These are phyloP conservation scores for Caloenas nicobarica DNA, from an alignment of 2,113 vertebrate genomes.

Conservation along the genomic window DNA sequence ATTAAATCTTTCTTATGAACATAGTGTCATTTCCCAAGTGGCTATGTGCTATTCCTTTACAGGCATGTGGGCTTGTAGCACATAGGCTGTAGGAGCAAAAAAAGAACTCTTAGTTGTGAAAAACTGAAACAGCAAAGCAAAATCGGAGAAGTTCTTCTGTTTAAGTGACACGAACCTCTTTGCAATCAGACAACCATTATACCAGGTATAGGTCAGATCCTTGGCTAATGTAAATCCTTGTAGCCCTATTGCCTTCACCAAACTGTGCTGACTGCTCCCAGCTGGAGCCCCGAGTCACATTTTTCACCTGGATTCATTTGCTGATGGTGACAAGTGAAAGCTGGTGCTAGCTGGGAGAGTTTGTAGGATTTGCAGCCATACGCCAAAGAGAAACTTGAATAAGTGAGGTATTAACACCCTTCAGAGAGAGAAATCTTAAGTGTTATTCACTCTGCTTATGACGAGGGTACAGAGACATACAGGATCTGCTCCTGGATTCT, in stretches of 20 bases:
- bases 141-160: not conserved
- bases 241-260: not conserved
- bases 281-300: not conserved
- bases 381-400: not conserved
- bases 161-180: not conserved
- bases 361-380: not conserved
- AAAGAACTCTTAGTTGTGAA: not conserved
- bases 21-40: not conserved
- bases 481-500: not conserved
- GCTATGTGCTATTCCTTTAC: not conserved
- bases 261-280: not conserved
- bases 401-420: not conserved
- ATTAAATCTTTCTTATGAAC: not conserved
- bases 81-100: not conserved
- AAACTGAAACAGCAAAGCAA: not conserved
- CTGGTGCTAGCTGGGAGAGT: not conserved
- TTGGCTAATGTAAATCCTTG: not conserved
- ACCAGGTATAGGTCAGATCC: not conserved
- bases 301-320: not conserved
- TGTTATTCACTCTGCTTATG: not conserved
- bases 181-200: not conserved
- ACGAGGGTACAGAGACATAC: not conserved
- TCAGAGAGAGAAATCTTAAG: not conserved
- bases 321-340: not conserved
- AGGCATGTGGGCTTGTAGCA: not conserved